Evolutionary conservation across 2,888 invertebrate species (phyloP), one percentile per base, ranked within the genome.

Genomic region (Catocala nupta): DNA sequence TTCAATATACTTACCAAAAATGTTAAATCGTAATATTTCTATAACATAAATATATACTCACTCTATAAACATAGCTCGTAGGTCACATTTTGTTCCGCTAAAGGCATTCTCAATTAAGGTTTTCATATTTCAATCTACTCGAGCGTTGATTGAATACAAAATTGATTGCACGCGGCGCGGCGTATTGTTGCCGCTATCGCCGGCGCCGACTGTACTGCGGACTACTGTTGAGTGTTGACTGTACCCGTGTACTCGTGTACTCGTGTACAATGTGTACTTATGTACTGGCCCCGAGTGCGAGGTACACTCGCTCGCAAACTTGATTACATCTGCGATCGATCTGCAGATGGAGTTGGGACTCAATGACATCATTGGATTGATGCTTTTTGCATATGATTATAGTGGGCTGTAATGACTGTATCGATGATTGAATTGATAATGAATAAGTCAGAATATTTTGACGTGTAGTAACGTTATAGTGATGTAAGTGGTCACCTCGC

Each of bases 101-200:
- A 75, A 65, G 58, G 59, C 65, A 65, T 72, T 80, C 67, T 68
- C 70, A 77, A 78, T 84, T 80, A 78, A 71, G 70, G 71, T 65
- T 78, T 75, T 73, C 74, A 75, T 80, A 77, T 77, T 78, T 77
- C 70, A 71, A 71, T 73, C 73, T 64, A 65, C 55, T 68, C 66
- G 54, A 68, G 70, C 78, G 75, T 76, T 86, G 87, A 89, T 88
- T 88, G 86, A 87, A 86, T 88, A 83, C 81, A 80, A 84, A 86
- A 88, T 88, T 87, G 87, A 90, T 89, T 88, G 86, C 85, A 78
- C 78, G 68, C 75, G 16, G 43, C 75, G 77, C 44, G 78, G 77
- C 44, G 78, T 77, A 87, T 87, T 87, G 87, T 88, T 80, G 81
- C 67, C 49, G 70, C 74, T 73, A 76, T 73, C 74, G 62, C 43